Evolutionary conservation across 2,888 invertebrate genomes (phyloP).

Genomic region (Heliconius sara): DNA sequence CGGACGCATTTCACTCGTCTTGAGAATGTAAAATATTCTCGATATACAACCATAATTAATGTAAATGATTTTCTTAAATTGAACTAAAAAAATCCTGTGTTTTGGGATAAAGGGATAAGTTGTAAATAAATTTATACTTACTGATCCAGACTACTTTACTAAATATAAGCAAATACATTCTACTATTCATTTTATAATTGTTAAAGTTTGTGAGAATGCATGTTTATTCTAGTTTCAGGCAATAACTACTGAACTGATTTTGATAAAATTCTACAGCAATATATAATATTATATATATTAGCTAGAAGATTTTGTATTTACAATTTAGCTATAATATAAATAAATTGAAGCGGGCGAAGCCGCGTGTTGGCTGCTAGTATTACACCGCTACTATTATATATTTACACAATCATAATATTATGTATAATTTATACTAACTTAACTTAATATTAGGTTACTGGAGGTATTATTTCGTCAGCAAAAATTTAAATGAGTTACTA

Average conservation of each 20-base stretch:
- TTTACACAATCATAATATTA: not conserved
- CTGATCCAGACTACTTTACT: not conserved
- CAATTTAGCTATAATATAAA: too few relatives aligned
- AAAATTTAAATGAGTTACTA: slow-evolving; percentile 36
- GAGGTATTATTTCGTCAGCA: not conserved
- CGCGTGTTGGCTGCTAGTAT: too few relatives aligned
- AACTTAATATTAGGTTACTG: not conserved
- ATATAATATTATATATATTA: too few relatives aligned
- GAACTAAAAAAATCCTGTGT: not conserved
- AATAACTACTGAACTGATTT: too few relatives aligned
- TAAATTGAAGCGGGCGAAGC: too few relatives aligned
- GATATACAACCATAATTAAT: not conserved
- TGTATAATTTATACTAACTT: not conserved
- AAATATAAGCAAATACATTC: not conserved
- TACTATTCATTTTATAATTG: too few relatives aligned
- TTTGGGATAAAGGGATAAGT: slow-evolving; percentile 1
- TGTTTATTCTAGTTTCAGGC: too few relatives aligned
- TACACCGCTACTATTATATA: too few relatives aligned
- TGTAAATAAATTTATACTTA: not conserved
- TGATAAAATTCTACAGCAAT: too few relatives aligned
- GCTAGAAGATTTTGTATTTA: too few relatives aligned
- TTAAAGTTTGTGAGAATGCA: too few relatives aligned
- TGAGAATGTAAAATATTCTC: slow-evolving; percentile 7
- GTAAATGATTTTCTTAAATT: slow-evolving; percentile 1
- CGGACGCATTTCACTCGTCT: slow-evolving; percentile 17